Evolutionary conservation across 2,797 vertebrate genomes (phyloP).

Genomic region (Parauchenoglanis punctatus): DNA sequence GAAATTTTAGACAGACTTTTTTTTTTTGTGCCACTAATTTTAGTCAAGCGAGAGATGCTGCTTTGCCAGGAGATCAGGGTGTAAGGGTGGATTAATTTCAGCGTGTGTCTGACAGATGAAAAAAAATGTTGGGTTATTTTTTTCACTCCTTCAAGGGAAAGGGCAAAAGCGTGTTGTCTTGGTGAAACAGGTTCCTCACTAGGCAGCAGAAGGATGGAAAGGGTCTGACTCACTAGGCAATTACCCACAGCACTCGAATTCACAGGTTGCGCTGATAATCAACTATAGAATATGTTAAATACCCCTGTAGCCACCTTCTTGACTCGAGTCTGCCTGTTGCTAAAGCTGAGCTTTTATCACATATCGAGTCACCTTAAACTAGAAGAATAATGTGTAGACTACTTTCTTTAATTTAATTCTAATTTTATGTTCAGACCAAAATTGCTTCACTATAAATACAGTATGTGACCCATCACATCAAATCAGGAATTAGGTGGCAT

Average conservation of each 20-base stretch:
- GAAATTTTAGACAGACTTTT: slow-evolving; percentile 19
- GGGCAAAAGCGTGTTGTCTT: slow-evolving; percentile 45
- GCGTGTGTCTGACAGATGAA: slow-evolving; percentile 42
- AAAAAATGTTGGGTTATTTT: slow-evolving; percentile 17
- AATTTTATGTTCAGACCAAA: neutral
- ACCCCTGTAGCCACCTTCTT: slow-evolving; percentile 32
- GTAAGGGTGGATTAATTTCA: slow-evolving; percentile 55
- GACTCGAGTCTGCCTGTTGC: slow-evolving; percentile 11
- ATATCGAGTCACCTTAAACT: slow-evolving; percentile 14
- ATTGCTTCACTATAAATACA: neutral
- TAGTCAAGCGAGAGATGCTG: slow-evolving; percentile 43
- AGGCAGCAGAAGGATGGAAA: neutral
- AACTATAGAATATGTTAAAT: slow-evolving; percentile 41
- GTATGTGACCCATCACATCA: no score
- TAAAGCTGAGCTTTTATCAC: slow-evolving; percentile 26
- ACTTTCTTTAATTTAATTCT: neutral
- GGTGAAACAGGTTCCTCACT: slow-evolving; percentile 38
- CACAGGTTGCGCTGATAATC: slow-evolving; percentile 44
- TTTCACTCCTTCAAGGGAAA: slow-evolving; percentile 47
- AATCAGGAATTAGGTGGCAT: no score
- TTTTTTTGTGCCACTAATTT: slow-evolving; percentile 21
- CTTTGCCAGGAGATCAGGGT: slow-evolving; percentile 44
- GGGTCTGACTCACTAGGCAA: slow-evolving; percentile 28
- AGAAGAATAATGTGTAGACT: neutral
- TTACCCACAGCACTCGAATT: slow-evolving; percentile 27